phyloP scores from a whole-genome alignment of 37 sponge, comb jelly and placozoan species.

The Eunapius fragilis region DNA sequence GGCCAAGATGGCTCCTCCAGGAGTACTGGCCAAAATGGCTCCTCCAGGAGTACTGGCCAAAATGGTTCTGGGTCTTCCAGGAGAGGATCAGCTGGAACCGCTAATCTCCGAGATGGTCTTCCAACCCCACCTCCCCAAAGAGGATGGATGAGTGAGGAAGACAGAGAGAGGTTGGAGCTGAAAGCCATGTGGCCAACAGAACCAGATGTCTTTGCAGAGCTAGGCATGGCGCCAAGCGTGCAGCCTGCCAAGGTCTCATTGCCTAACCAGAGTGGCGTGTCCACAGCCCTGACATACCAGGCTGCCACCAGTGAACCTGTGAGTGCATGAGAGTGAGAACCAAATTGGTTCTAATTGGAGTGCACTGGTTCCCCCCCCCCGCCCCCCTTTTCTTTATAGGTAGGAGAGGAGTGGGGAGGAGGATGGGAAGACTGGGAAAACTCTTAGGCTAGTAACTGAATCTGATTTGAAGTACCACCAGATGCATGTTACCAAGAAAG shows the following conservation, averaged over 20 bases:
- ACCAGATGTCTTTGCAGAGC: conserved; percentile 60
- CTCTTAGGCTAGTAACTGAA: not conserved
- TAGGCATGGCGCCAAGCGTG: conserved; percentile 37
- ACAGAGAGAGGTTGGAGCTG: conserved; percentile 35
- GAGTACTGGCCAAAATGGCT: too few species aligned
- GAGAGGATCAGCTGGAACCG: too few species aligned
- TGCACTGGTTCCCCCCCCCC: not conserved
- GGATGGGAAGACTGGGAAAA: not conserved
- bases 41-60: too few species aligned
- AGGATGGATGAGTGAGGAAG: conserved; percentile 36
- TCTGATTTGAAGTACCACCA: not conserved
- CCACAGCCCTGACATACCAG: not conserved
- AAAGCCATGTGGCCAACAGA: conserved; percentile 24
- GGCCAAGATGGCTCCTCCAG: not conserved
- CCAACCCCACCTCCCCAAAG: conserved; percentile 3
- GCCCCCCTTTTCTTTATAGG: not conserved
- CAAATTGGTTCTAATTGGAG: not conserved
- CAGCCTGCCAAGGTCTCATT: not conserved
- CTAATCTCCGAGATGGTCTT: too few species aligned
- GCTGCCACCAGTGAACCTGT: not conserved
- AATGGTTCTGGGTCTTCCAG: too few species aligned
- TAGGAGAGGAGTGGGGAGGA: not conserved
- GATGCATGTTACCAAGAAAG: too few species aligned
- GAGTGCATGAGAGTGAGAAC: not conserved
- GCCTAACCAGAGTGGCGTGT: not conserved